These are phyloP conservation scores for Belgica antarctica DNA, from an alignment of 2,888 invertebrate genomes.

Conservation along the genomic window DNA sequence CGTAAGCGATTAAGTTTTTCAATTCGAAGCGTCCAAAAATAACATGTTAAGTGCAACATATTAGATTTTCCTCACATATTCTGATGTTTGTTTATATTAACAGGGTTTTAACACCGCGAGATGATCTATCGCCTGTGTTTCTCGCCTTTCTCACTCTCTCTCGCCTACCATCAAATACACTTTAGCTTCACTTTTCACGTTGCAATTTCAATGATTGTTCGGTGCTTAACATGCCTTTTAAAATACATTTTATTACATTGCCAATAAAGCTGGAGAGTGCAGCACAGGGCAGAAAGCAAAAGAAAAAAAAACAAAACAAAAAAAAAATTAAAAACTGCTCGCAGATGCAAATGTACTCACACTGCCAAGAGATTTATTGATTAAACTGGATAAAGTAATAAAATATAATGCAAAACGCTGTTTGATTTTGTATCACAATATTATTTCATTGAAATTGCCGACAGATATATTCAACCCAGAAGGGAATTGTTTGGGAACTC, in stretches of 20 bases:
- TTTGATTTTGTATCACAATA: constrained; percentile 43
- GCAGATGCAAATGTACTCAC: constrained; percentile 42
- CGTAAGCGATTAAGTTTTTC: constrained; percentile 40
- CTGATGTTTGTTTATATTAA: constrained; percentile 41
- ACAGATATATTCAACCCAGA: constrained; percentile 31
- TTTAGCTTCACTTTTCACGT: constrained; percentile 17
- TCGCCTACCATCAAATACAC: neutral
- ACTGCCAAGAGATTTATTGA: constrained; percentile 43
- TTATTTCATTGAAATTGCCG: constrained; percentile 43
- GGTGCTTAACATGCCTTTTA: constrained; percentile 32
- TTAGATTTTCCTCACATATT: constrained; percentile 39
- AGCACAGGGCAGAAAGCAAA: neutral
- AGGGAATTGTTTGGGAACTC: no score
- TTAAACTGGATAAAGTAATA: constrained; percentile 34
- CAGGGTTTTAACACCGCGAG: constrained; percentile 35
- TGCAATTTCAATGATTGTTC: constrained; percentile 26
- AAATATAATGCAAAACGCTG: constrained; percentile 41
- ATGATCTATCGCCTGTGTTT: constrained; percentile 35
- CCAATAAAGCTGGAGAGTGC: constrained; percentile 21
- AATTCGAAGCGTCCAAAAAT: constrained; percentile 36
- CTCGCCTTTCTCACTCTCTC: neutral
- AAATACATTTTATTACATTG: constrained; percentile 39
- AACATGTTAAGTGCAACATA: constrained; percentile 43
- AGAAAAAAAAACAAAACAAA: neutral
- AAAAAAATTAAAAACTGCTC: constrained; percentile 29